Conservation (phyloP, 2,888 invertebrate genomes). For the Smittia aterrima region DNA sequence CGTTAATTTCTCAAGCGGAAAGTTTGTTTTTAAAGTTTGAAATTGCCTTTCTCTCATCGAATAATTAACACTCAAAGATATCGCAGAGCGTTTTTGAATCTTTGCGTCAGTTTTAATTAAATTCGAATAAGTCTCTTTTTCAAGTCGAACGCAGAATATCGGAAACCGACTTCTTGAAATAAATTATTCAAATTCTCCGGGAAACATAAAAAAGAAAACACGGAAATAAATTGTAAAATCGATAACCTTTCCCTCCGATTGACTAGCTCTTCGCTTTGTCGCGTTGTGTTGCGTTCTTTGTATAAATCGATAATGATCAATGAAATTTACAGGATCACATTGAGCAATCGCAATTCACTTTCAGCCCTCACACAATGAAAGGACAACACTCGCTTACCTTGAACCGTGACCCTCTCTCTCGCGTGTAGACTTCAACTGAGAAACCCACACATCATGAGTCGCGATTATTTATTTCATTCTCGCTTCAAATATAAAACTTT, state of each 20-base stretch:
- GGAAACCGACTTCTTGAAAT: background rate
- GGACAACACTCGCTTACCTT: background rate
- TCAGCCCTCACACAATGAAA: background rate
- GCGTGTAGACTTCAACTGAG: background rate
- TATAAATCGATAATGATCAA: background rate
- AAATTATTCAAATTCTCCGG: background rate
- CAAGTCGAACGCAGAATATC: background rate
- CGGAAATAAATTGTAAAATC: slow-evolving; percentile 21
- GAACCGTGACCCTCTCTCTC: background rate
- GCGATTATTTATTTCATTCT: too few relatives aligned
- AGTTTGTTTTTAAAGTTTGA: too few relatives aligned
- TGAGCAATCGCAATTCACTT: background rate
- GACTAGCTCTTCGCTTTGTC: background rate
- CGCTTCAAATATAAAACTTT: too few relatives aligned
- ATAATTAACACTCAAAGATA: too few relatives aligned
- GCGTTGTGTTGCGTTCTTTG: background rate
- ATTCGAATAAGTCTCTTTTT: too few relatives aligned
- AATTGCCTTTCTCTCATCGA: too few relatives aligned
- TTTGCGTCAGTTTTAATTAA: too few relatives aligned
- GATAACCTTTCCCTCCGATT: background rate
- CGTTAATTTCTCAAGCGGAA: too few relatives aligned
- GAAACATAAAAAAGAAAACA: background rate
- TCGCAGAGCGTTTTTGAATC: too few relatives aligned
- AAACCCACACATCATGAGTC: background rate
- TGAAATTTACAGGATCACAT: background rate